These are phyloP conservation scores for Drosophila nebulosa DNA, from an alignment of 1,140 invertebrate genomes.

Conservation along the genomic window DNA sequence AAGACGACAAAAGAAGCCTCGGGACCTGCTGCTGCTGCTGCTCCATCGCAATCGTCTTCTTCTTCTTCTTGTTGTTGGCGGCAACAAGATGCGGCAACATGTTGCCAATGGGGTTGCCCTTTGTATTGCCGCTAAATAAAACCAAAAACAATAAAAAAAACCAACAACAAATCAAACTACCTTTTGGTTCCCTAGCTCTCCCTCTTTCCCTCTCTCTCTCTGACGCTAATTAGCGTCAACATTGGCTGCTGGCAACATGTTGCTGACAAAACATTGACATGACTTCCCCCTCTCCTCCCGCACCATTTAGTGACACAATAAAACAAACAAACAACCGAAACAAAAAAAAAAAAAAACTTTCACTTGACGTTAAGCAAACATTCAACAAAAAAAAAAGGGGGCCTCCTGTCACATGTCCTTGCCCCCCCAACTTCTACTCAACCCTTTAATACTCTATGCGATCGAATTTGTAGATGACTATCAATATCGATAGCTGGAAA, in stretches of 20 bases:
- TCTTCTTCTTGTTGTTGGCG: background rate
- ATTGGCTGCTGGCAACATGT: conserved; percentile 64
- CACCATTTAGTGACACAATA: conserved; percentile 10
- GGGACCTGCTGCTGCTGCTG: conserved; percentile 22
- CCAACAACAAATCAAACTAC: background rate
- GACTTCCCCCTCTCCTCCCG: background rate
- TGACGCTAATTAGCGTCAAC: conserved; percentile 67
- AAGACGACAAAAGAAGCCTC: conserved; percentile 66
- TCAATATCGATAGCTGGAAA: too few species aligned
- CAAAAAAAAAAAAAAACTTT: conserved; percentile 46
- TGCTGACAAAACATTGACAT: conserved; percentile 55
- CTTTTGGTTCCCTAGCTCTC: background rate
- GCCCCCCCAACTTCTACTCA: too few species aligned
- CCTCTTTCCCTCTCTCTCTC: background rate
- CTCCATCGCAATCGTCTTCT: background rate
- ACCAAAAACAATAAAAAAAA: conserved; percentile 6
- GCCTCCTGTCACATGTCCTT: conserved; percentile 63
- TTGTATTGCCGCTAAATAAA: conserved; percentile 53
- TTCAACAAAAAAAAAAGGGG: conserved; percentile 34
- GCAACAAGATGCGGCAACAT: conserved; percentile 65
- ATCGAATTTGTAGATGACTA: too few species aligned
- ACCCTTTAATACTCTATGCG: background rate
- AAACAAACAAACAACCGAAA: conserved; percentile 24
- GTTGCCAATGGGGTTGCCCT: conserved; percentile 58
- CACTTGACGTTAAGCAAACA: conserved; percentile 70